Evolutionary conservation across 2,888 invertebrate genomes (phyloP).

Genomic region (Phengaris alcon): DNA sequence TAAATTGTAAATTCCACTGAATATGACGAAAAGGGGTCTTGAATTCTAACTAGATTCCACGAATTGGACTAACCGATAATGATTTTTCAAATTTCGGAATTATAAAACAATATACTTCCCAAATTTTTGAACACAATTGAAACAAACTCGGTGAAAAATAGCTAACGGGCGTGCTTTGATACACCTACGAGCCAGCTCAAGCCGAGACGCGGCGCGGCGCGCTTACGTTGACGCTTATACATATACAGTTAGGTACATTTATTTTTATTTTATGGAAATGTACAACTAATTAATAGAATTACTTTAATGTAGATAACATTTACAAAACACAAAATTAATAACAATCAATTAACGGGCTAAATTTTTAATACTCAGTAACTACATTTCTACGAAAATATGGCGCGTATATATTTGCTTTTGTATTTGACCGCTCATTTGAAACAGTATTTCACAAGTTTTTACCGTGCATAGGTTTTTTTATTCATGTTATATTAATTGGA

Average conservation of each 20-base stretch:
- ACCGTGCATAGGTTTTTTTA: neutral
- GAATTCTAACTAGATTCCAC: neutral
- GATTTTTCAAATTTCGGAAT: neutral
- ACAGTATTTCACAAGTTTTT: neutral
- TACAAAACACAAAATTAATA: no score
- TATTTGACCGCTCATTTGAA: slow-evolving; percentile 17
- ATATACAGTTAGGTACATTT: no score
- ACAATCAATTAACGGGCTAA: no score
- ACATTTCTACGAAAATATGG: slow-evolving; percentile 24
- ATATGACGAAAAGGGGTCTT: neutral
- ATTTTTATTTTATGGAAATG: no score
- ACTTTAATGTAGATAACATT: no score
- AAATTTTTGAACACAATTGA: neutral
- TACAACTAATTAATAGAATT: no score
- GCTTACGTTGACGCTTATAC: no score
- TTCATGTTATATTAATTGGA: slow-evolving; percentile 7
- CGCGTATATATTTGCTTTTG: slow-evolving; percentile 18
- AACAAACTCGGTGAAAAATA: neutral
- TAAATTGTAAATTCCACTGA: neutral
- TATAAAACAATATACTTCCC: neutral
- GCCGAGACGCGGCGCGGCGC: no score
- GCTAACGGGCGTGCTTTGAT: slow-evolving; percentile 22
- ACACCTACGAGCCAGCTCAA: neutral
- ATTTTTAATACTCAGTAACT: neutral
- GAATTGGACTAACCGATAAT: neutral